Evolutionary conservation across 2,888 invertebrate genomes (phyloP).

Genomic region (Lydus trimaculatus): DNA sequence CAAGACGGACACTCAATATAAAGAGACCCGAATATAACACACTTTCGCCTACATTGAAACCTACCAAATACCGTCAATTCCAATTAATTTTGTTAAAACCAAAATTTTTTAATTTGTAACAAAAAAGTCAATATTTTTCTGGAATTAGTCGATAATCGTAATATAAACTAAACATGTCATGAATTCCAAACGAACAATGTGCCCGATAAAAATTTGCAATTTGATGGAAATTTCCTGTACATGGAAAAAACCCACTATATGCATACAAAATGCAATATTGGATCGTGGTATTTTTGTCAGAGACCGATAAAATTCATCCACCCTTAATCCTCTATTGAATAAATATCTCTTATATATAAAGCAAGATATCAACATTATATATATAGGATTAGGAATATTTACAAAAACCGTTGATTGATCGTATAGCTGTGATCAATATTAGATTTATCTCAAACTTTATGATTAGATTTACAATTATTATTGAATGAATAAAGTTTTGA

Average conservation of each 20-base stretch:
- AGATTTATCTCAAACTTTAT: conserved; percentile 8
- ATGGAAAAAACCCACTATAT: conserved; percentile 39
- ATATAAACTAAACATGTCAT: background rate
- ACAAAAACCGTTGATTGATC: conserved; percentile 36
- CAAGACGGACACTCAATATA: background rate
- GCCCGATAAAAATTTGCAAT: conserved; percentile 51
- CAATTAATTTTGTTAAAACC: background rate
- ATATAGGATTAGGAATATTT: conserved; percentile 54
- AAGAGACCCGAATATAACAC: background rate
- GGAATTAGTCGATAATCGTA: background rate
- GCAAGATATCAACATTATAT: conserved; percentile 55
- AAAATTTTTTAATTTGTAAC: background rate
- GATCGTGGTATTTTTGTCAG: conserved; percentile 51
- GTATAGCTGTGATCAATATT: background rate
- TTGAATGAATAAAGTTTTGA: conserved; percentile 51
- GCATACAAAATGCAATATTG: conserved; percentile 54
- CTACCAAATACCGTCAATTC: background rate
- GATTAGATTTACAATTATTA: too few relatives aligned
- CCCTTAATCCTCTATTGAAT: conserved; percentile 52
- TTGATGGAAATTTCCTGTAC: conserved; percentile 50
- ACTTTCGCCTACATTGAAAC: background rate
- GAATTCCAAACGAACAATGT: conserved; percentile 6
- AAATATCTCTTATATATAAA: conserved; percentile 52
- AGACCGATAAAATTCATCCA: conserved; percentile 51
- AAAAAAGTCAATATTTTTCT: too few relatives aligned